Conservation (phyloP, 2,113 vertebrate species). For the Anarrhichthys ocellatus region DNA sequence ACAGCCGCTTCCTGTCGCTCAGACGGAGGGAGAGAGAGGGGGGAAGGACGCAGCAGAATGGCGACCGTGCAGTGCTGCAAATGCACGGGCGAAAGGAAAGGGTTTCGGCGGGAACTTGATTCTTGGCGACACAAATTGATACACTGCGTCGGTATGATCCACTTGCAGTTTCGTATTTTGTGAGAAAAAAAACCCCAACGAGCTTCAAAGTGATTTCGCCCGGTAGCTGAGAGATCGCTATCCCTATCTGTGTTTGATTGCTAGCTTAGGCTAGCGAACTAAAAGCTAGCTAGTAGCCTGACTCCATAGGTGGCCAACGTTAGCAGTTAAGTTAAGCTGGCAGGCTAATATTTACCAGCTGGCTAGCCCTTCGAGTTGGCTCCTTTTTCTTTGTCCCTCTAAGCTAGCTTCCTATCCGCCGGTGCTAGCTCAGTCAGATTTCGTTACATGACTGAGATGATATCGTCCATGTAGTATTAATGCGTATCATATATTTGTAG, state of each 20-base stretch:
- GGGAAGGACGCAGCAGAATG: conserved; percentile 89
- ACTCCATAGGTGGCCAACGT: conserved; percentile 38
- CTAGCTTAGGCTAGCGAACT: conserved; percentile 53
- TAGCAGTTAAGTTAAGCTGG: conserved; percentile 41
- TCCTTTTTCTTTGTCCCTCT: conserved; percentile 82
- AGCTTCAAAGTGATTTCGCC: not conserved
- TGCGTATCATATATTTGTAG: not conserved
- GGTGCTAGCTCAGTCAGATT: not conserved
- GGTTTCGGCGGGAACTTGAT: conserved; percentile 98
- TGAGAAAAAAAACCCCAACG: not conserved
- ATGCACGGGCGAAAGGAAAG: conserved; percentile 95
- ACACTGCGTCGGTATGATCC: conserved; percentile 94
- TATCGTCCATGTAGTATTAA: not conserved
- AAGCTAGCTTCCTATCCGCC: conserved; percentile 25
- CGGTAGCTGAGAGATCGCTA: conserved; percentile 18
- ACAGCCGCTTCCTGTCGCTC: conserved; percentile 58
- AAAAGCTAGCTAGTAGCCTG: conserved; percentile 42
- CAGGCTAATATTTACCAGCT: conserved; percentile 65
- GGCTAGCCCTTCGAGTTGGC: conserved; percentile 61
- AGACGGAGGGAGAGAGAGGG: conserved; percentile 73
- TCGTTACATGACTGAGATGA: not conserved
- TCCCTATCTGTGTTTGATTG: conserved; percentile 25
- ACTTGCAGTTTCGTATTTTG: conserved; percentile 22
- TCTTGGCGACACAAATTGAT: conserved; percentile 96
- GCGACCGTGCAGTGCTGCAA: conserved; percentile 94